Base-by-base conservation (phyloP, 2,113 vertebrate genomes). In the Cranoglanis bouderius region DNA sequence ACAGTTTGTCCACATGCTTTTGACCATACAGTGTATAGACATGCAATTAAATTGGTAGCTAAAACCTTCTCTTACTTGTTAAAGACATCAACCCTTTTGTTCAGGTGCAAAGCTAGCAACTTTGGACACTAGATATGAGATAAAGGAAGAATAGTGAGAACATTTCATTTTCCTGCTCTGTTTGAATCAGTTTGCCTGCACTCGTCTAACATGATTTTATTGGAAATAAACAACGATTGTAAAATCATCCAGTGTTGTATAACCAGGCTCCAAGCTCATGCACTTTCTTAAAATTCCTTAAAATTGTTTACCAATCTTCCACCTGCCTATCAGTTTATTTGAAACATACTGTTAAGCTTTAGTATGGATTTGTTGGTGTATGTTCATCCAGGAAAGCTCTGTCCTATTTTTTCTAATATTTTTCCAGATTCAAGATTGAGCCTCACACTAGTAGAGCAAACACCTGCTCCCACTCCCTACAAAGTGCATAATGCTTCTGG, bases 381-480 rank as follows among this genome's bases (percentile, higher is more conserved):
- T 21, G 43, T 51, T 82, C 61, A 43, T 51, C 49, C 29, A 70
- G 46, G 26, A 86, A 29, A 83, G 74, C 53, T 77, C 74, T 88
- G 80, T 84, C 72, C 87, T 84, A 61, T 46, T 84, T 90, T 89
- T 26, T 57, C 24, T 83, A 16, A 53, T 51, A 2, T 78, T 49
- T 80, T 80, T 51, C 12, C 61, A 70, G 82, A 72, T 84, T 88
- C 63, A 75, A 55, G 84, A 82, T 82, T 51, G 13, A 81, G 46
- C 57, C 63, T 88, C 70, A 72, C 24, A 88, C 65, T 70, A 63
- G 61, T 40, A 74, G 55, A 87, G 78, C 38, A 89, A 85, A 89
- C 85, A 89, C 85, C 85, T 91, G 82, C 82, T 84, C 77, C 86
- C 82, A 65, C 67, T 89, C 82, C 63, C 83, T 24, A 35, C 38